Percentiles rank a stretch among this genome's conserved stretches.
These are phyloP conservation scores for Slavum lentiscoides DNA, from an alignment of 2,888 invertebrate genomes.

Conservation along the genomic window DNA sequence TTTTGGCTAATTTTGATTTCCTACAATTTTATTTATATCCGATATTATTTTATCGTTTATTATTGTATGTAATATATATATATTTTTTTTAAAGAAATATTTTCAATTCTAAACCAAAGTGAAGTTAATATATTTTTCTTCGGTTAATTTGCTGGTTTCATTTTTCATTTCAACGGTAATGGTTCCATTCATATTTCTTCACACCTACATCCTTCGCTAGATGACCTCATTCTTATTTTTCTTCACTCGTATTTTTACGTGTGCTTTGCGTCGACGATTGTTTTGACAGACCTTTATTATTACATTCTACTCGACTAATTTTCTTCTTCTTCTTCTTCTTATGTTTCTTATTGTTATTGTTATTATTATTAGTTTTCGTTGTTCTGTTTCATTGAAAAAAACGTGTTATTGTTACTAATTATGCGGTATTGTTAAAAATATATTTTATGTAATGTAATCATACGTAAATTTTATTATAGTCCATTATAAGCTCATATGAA, in stretches of 20 bases:
- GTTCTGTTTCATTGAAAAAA: neutral
- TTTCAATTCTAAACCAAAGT: neutral
- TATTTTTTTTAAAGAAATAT: neutral
- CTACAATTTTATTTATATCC: neutral
- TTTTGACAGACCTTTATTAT: neutral
- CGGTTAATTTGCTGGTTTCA: neutral
- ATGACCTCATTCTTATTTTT: conserved; percentile 4
- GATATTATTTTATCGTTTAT: neutral
- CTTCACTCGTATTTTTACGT: neutral
- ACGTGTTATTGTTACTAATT: conserved; percentile 6
- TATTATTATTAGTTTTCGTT: neutral
- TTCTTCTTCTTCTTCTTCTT: too few relatives aligned
- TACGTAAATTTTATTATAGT: neutral
- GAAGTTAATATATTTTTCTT: neutral
- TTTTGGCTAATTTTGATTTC: too few relatives aligned
- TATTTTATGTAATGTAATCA: neutral
- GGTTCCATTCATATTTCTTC: neutral
- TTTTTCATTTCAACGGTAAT: neutral
- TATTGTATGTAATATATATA: neutral
- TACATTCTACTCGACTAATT: neutral
- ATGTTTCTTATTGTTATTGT: too few relatives aligned
- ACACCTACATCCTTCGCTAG: neutral
- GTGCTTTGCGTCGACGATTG: neutral
- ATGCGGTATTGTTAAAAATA: neutral
- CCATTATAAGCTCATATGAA: too few relatives aligned